Conservation (phyloP, 2,113 vertebrate genomes). For the Eolophus roseicapilla region DNA sequence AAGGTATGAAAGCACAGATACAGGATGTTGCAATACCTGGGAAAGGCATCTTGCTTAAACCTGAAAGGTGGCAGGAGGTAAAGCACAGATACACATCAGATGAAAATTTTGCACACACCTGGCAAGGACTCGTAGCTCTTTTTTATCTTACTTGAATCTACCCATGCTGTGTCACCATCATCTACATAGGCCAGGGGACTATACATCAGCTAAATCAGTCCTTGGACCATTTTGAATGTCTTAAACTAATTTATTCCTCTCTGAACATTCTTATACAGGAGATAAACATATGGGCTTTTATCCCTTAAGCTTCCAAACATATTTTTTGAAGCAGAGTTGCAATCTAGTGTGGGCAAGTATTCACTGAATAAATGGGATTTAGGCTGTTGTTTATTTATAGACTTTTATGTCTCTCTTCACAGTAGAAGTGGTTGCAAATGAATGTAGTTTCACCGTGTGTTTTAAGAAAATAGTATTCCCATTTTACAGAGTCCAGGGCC, state of each 20-base stretch:
- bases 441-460: not conserved
- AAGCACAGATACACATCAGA: not conserved
- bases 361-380: slow-evolving; percentile 31
- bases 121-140: not conserved
- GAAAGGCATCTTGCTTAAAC: not conserved
- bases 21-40: not conserved
- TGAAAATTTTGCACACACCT: not conserved
- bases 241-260: slow-evolving; percentile 5
- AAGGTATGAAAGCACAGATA: not conserved
- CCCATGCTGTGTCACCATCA: not conserved
- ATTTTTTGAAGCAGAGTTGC: slow-evolving; percentile 43
- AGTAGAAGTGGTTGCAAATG: slow-evolving; percentile 1
- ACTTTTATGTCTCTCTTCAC: not conserved
- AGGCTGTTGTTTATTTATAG: slow-evolving; percentile 41
- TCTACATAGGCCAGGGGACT: not conserved
- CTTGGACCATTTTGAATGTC: not conserved
- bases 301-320: slow-evolving; percentile 24
- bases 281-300: slow-evolving; percentile 49
- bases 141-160: not conserved
- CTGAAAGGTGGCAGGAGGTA: not conserved
- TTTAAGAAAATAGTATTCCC: not conserved
- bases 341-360: slow-evolving; percentile 33
- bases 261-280: not conserved
- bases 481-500: not conserved
- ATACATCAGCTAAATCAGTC: not conserved